Base-by-base conservation (phyloP, 2,113 vertebrate species). In the Perccottus glenii region DNA sequence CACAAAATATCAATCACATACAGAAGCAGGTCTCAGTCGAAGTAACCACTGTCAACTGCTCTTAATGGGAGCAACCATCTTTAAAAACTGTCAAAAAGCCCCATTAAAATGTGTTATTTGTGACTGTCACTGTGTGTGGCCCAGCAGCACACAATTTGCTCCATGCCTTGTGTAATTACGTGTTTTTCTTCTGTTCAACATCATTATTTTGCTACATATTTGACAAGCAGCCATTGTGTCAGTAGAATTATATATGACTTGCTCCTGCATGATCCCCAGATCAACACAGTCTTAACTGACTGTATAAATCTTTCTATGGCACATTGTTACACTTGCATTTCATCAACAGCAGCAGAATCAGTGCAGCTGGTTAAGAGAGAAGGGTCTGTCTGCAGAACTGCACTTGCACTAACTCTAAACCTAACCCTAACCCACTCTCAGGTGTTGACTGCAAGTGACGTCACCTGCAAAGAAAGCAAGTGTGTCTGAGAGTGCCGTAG, bases 41-140 rank as follows among this genome's bases (percentile, higher is more conserved):
- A 11, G 4, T 53, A 47, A 16, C 12, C 46, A 11, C 14, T 65
- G 36, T 53, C 32, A 59, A 43, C 36, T 55, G 42, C 48, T 14
- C 32, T 1, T 32, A 36, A 8, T 50, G 10, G 40, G n/a, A 45
- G 47, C 11, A 53, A 2, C 33, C 14, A 14, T 35, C 5, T 38
- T 47, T 10, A 5, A 67, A 50, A 11, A 16, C 52, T 45, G 9
- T 44, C 57, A 56, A 55, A 59, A 50, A 4, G 9, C 16, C 67
- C 33, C 33, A 9, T 15, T 2, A 64, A 72, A 47, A 10, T 9
- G 61, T 8, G 9, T 55, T 9, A 50, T 42, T 32, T 44, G 60
- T 16, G n/a, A 45, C 14, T 60, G 6, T 59, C 43, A 48, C 36
- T 0, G 5, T 72, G 46, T 80, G 60, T 66, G 64, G 60, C 19